Evolutionary conservation across 2,888 invertebrate genomes (phyloP).

Genomic region (Eugnorisma glareosa): DNA sequence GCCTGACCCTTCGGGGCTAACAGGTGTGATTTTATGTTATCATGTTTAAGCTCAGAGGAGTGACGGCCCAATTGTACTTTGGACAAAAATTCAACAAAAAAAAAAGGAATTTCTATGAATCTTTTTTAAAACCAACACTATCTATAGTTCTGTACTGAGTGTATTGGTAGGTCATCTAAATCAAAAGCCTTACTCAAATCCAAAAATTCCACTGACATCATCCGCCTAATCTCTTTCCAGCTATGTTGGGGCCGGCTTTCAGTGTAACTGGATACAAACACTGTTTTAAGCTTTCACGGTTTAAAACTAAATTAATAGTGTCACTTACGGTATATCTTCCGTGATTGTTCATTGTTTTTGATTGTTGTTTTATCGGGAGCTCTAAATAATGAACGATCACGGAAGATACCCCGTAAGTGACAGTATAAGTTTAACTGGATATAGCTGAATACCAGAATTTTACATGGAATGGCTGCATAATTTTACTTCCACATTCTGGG

Average conservation of each 20-base stretch:
- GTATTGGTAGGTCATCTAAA: background rate
- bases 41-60: too few relatives aligned
- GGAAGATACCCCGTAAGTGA: too few relatives aligned
- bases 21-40: too few relatives aligned
- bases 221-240: background rate
- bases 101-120: background rate
- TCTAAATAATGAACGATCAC: too few relatives aligned
- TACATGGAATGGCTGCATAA: background rate
- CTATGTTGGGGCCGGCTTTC: background rate
- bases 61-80: too few relatives aligned
- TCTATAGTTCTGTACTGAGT: background rate
- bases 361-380: too few relatives aligned
- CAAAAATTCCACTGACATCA: background rate
- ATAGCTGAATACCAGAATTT: background rate
- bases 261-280: background rate
- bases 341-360: too few relatives aligned
- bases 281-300: too few relatives aligned
- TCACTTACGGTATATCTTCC: too few relatives aligned
- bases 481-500: background rate
- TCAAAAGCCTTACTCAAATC: constrained; percentile 30
- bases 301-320: too few relatives aligned
- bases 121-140: background rate
- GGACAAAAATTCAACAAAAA: too few relatives aligned
- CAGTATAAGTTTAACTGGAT: background rate
- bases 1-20: too few relatives aligned